A percentile compares a stretch with the other conserved stretches of the same genome.
Evolutionary conservation across 2,113 vertebrate genomes (phyloP).

Genomic region (Pleuronectes platessa): DNA sequence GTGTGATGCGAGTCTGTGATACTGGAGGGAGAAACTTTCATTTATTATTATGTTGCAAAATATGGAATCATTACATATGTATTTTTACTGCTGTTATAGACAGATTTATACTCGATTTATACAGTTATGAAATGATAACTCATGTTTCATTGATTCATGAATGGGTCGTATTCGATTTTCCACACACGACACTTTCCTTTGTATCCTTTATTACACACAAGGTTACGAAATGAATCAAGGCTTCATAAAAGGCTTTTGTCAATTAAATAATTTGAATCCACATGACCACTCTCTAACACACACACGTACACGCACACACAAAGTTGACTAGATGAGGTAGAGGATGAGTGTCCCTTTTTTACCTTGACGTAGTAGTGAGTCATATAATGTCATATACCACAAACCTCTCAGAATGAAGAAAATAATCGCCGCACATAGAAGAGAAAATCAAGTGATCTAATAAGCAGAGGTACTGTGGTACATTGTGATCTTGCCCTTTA

Average conservation of each 20-base stretch:
- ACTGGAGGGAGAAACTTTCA: background rate
- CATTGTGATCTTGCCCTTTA: slow-evolving; percentile 6
- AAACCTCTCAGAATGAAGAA: background rate
- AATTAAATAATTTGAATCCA: background rate
- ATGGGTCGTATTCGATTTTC: no score
- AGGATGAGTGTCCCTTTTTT: background rate
- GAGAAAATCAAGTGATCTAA: slow-evolving; percentile 9
- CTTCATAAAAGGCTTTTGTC: no score
- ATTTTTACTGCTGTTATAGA: no score
- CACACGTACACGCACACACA: no score
- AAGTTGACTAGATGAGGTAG: background rate
- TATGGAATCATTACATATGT: no score
- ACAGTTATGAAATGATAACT: no score
- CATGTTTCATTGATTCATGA: no score
- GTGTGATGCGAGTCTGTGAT: background rate
- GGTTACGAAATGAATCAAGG: background rate
- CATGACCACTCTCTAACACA: no score
- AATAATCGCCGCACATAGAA: background rate
- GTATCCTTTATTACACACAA: background rate
- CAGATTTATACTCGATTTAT: no score
- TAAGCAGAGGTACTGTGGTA: background rate
- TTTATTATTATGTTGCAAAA: no score
- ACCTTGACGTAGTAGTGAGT: background rate
- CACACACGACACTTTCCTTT: no score
- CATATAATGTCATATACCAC: background rate